Conservation (phyloP, 2,113 vertebrate species). For the Psophia crepitans region DNA sequence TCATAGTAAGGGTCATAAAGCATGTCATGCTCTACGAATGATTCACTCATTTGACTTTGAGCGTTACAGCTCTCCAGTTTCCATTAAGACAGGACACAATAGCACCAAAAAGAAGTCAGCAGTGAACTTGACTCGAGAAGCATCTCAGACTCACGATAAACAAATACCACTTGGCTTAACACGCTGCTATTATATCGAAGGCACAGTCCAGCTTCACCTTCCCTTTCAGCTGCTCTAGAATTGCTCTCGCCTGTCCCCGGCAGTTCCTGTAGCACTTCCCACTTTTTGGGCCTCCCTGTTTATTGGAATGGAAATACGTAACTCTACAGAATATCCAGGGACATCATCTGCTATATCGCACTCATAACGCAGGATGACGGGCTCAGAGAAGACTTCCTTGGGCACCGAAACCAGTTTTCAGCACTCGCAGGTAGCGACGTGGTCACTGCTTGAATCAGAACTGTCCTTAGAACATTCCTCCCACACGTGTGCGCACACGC, state of each 20-base stretch:
- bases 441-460: background rate
- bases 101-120: background rate
- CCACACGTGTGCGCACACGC: accelerated
- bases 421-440: background rate
- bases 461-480: background rate
- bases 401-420: too few species aligned
- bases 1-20: background rate
- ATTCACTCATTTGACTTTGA: background rate
- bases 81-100: background rate
- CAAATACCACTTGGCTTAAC: background rate
- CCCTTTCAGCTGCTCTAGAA: background rate
- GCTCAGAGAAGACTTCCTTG: background rate
- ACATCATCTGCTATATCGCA: background rate
- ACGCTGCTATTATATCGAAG: accelerated
- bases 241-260: background rate
- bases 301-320: background rate
- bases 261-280: background rate
- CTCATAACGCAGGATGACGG: background rate
- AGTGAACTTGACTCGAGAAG: background rate
- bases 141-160: background rate
- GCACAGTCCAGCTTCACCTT: background rate
- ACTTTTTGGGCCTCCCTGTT: background rate
- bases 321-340: background rate
- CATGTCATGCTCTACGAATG: background rate
- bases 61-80: background rate